Conservation (phyloP, 2,113 vertebrate species). For the Oryzias javanicus region DNA sequence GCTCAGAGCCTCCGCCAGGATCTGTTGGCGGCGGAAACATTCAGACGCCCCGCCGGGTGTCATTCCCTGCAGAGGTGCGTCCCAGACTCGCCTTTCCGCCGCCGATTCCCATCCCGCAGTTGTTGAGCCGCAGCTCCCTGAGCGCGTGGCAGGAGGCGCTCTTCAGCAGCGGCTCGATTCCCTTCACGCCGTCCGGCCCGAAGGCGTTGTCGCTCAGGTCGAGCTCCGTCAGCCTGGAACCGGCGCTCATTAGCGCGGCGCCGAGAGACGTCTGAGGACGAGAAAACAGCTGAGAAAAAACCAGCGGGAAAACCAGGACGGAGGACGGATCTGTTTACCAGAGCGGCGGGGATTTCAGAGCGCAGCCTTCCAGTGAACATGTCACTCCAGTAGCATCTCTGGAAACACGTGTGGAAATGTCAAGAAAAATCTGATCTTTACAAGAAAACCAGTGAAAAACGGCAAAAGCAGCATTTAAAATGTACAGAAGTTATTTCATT, state of each 20-base stretch:
- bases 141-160: constrained; percentile 87
- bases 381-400: constrained; percentile 97
- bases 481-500: too few species aligned
- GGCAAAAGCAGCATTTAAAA: too few species aligned
- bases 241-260: constrained; percentile 85
- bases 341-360: constrained; percentile 90
- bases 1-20: constrained; percentile 87
- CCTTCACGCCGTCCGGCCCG: constrained; percentile 91
- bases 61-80: neutral
- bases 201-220: constrained; percentile 98
- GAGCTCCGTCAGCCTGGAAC: constrained; percentile 86
- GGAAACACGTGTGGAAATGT: constrained; percentile 1
- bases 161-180: constrained; percentile 89
- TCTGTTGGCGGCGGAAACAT: constrained; percentile 71
- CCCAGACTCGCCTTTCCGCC: constrained; percentile 87
- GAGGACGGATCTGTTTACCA: constrained; percentile 73
- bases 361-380: constrained; percentile 96
- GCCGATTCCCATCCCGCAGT: constrained; percentile 96
- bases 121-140: constrained; percentile 91
- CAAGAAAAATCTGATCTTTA: neutral
- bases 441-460: neutral
- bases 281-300: neutral
- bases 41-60: too few species aligned
- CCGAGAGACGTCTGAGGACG: constrained; percentile 85
- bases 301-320: neutral